These are phyloP conservation scores for Mesoligia furuncula DNA, from an alignment of 2,888 invertebrate species.

Conservation along the genomic window DNA sequence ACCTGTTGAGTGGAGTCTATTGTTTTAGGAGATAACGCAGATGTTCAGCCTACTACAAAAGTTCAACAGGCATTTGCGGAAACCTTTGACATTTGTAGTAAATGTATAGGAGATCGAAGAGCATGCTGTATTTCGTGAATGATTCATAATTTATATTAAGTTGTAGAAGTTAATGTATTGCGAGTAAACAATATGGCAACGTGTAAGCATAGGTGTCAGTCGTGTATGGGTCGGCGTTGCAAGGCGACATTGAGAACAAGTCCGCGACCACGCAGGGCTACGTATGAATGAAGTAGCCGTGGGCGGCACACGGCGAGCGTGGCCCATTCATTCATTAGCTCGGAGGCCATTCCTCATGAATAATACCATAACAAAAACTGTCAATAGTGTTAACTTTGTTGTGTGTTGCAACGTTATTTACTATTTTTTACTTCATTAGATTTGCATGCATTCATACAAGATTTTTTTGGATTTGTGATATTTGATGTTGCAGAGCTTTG, in stretches of 20 bases:
- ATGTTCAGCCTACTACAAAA: slow-evolving; percentile 63
- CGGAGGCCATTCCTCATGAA: slow-evolving; percentile 88
- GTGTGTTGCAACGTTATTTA: slow-evolving; percentile 65
- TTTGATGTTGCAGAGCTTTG: background rate
- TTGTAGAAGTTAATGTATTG: slow-evolving; percentile 21
- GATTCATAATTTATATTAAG: slow-evolving; percentile 2
- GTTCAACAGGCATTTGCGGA: slow-evolving; percentile 47
- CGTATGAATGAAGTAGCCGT: slow-evolving; percentile 87
- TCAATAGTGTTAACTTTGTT: slow-evolving; percentile 79
- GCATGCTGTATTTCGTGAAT: slow-evolving; percentile 29
- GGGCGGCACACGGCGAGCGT: slow-evolving; percentile 81
- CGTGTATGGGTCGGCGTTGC: slow-evolving; percentile 67
- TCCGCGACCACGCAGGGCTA: slow-evolving; percentile 83
- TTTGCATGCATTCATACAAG: slow-evolving; percentile 24
- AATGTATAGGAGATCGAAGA: slow-evolving; percentile 29
- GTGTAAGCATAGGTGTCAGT: slow-evolving; percentile 55
- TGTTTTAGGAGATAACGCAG: slow-evolving; percentile 63
- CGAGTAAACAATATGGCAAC: slow-evolving; percentile 35
- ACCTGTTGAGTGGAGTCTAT: slow-evolving; percentile 76
- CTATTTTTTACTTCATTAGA: slow-evolving; percentile 58
- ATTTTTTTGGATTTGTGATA: background rate
- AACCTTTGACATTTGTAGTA: slow-evolving; percentile 70
- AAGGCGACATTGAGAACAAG: slow-evolving; percentile 81
- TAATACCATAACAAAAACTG: slow-evolving; percentile 87
- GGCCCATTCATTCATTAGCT: slow-evolving; percentile 88